Evolutionary conservation across 2,113 vertebrate genomes (phyloP).

Genomic region (Caracal caracal): DNA sequence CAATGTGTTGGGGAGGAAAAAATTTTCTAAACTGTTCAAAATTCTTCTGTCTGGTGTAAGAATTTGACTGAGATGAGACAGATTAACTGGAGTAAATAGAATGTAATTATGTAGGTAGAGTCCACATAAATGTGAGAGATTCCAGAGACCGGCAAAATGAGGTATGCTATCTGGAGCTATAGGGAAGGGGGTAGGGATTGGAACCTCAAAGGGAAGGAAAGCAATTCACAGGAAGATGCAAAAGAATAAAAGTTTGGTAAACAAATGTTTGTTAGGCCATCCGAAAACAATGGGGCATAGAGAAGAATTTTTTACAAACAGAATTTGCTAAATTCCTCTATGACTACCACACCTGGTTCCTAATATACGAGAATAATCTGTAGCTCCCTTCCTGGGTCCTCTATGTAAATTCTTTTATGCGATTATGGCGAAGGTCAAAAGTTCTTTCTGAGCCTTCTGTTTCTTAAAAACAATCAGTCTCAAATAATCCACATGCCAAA

Average conservation of each 20-base stretch:
- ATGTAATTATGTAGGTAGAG: not conserved
- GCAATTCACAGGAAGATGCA: not conserved
- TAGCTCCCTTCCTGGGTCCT: not conserved
- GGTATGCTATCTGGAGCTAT: not conserved
- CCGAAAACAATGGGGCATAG: not conserved
- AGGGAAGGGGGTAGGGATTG: not conserved
- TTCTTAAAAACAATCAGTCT: not conserved
- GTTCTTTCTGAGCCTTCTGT: not conserved
- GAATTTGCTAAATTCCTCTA: not conserved
- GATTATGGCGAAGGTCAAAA: not conserved
- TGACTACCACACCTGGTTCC: not conserved
- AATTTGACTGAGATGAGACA: not conserved
- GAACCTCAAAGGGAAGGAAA: not conserved
- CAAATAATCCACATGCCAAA: not conserved
- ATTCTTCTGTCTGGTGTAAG: not conserved
- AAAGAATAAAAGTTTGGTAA: not conserved
- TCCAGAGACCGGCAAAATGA: not conserved
- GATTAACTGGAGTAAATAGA: not conserved
- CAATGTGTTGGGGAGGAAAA: not conserved
- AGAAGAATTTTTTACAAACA: not conserved
- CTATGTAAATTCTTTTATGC: not conserved
- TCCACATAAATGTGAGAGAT: not conserved
- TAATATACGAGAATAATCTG: not conserved
- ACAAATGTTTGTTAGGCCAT: not conserved
- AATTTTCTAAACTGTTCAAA: not conserved